Percentiles rank a stretch among this genome's conserved stretches.
Evolutionary conservation across 1,140 invertebrate genomes (phyloP).

Genomic region (Oryctes rhinoceros): DNA sequence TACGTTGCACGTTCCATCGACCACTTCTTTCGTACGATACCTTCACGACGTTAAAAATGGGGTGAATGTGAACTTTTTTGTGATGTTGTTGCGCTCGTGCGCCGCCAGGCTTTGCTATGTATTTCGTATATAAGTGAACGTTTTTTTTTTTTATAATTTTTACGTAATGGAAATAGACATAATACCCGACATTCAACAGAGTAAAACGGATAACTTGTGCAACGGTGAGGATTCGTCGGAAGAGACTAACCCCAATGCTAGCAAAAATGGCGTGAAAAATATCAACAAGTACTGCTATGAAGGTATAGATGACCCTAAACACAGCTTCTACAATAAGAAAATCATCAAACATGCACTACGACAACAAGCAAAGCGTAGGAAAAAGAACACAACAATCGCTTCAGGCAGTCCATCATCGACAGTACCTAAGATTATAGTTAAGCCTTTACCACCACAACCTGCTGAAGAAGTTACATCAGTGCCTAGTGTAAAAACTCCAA

Average conservation of each 20-base stretch:
- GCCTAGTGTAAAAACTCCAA: constrained; percentile 62
- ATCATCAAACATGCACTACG: constrained; percentile 76
- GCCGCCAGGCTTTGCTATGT: constrained; percentile 31
- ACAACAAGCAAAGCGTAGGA: constrained; percentile 80
- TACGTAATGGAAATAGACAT: constrained; percentile 61
- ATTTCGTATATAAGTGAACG: constrained; percentile 34
- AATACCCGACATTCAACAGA: constrained; percentile 52
- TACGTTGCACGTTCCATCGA: background rate
- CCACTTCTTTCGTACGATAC: background rate
- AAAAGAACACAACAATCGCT: constrained; percentile 79
- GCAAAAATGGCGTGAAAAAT: constrained; percentile 38
- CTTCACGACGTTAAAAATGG: constrained; percentile 45
- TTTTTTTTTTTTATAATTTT: constrained; percentile 12
- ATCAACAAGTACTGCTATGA: constrained; percentile 13
- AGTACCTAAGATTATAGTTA: constrained; percentile 75
- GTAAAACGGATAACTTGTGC: constrained; percentile 50
- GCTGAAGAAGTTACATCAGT: constrained; percentile 62
- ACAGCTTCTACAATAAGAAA: constrained; percentile 58
- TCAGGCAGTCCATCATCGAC: constrained; percentile 71
- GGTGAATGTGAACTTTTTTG: constrained; percentile 45
- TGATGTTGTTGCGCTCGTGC: constrained; percentile 39
- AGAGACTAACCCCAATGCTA: constrained; percentile 49
- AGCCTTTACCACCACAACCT: constrained; percentile 71
- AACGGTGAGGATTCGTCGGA: constrained; percentile 48
- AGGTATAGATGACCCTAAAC: constrained; percentile 40